A percentile compares a stretch with the other conserved stretches of the same genome.
Evolutionary conservation across 2,113 vertebrate species (phyloP).

Genomic region (Crotalus horridus): DNA sequence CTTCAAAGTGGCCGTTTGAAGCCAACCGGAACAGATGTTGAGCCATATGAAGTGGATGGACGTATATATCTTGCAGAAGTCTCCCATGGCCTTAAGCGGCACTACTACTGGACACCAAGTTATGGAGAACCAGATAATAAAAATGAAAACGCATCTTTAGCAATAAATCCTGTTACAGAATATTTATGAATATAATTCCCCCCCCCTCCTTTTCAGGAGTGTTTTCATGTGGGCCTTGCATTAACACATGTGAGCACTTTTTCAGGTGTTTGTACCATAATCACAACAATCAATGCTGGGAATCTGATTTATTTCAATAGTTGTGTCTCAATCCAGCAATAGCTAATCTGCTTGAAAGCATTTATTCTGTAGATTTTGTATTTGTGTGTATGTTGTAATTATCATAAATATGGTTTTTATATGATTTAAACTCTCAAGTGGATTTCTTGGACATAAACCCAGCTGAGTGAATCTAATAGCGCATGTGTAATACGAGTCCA

Average conservation of each 20-base stretch:
- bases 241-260: background rate
- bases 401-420: background rate
- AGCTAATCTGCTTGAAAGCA: background rate
- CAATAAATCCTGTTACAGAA: constrained; percentile 37
- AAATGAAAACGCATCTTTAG: constrained; percentile 64
- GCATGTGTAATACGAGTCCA: background rate
- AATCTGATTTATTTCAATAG: background rate
- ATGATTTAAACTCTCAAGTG: background rate
- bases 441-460: background rate
- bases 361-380: background rate
- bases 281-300: background rate
- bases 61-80: constrained; percentile 71
- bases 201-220: background rate
- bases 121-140: background rate
- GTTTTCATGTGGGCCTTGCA: background rate
- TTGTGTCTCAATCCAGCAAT: background rate
- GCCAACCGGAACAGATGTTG: constrained; percentile 74
- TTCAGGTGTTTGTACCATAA: background rate
- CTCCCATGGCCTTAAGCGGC: constrained; percentile 72
- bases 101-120: constrained; percentile 72
- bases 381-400: background rate
- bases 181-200: constrained; percentile 48
- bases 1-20: constrained; percentile 68
- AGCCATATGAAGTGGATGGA: constrained; percentile 73
- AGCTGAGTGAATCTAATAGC: background rate